phyloP scores from a whole-genome alignment of 1,140 invertebrate genomes.

The Danaus melanippus region DNA sequence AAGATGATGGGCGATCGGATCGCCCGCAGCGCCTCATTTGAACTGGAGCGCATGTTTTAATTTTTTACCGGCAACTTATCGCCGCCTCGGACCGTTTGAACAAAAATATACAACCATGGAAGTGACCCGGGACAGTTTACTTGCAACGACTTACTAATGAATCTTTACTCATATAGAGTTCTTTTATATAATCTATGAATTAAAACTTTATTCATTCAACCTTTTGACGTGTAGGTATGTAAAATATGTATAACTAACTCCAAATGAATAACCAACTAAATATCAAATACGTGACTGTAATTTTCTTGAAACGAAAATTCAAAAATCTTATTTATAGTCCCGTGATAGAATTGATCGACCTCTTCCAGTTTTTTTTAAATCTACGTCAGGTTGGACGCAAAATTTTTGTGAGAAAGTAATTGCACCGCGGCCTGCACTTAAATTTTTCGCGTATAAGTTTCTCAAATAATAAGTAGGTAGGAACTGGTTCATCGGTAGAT shows the following conservation, averaged over 20 bases:
- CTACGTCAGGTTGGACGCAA: neutral
- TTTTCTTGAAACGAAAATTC: too few species aligned
- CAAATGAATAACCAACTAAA: too few species aligned
- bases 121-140: constrained; percentile 7
- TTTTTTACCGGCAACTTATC: constrained; percentile 35
- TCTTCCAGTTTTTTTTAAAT: too few species aligned
- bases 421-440: constrained; percentile 36
- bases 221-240: too few species aligned
- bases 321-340: too few species aligned
- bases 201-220: too few species aligned
- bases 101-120: constrained; percentile 1
- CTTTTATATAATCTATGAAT: too few species aligned
- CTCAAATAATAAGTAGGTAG: constrained; percentile 31
- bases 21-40: constrained; percentile 35
- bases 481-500: constrained; percentile 18
- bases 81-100: constrained; percentile 22
- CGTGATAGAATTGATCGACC: too few species aligned
- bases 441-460: constrained; percentile 32
- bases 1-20: constrained; percentile 22
- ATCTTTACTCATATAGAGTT: too few species aligned
- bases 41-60: constrained; percentile 45
- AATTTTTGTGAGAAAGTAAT: constrained; percentile 49
- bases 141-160: too few species aligned
- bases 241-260: too few species aligned
- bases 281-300: too few species aligned